These are phyloP conservation scores for Brachyalestes nurse DNA, from an alignment of 2,797 vertebrate genomes.

Conservation along the genomic window DNA sequence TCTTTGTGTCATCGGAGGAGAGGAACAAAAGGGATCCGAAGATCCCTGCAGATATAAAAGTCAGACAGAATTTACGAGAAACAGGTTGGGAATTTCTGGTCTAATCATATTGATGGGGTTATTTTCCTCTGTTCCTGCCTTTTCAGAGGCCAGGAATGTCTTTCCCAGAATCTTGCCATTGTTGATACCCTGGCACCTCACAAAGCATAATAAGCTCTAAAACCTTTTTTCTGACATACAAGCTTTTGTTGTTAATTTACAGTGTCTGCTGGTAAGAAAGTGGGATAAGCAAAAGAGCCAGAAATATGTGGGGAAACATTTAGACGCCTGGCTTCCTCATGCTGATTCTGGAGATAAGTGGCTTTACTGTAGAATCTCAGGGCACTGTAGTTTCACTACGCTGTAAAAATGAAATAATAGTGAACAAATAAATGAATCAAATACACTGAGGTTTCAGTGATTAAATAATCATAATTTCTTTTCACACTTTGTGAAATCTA, in stretches of 20 bases:
- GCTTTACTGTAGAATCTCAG: not conserved
- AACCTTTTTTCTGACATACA: constrained; percentile 10
- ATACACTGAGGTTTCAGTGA: too few species aligned
- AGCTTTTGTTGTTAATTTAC: constrained; percentile 19
- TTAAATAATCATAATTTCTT: too few species aligned
- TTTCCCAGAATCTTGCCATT: not conserved
- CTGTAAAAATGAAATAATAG: not conserved
- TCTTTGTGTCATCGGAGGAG: constrained; percentile 4
- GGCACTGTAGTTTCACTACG: not conserved
- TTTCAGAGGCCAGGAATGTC: constrained; percentile 32
- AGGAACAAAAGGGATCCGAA: constrained; percentile 45
- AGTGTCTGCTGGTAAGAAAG: not conserved
- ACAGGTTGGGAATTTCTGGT: constrained; percentile 34
- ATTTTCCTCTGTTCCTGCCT: constrained; percentile 7
- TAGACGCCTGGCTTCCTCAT: not conserved
- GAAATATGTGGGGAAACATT: constrained; percentile 15
- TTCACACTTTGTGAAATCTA: too few species aligned
- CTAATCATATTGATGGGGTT: constrained; percentile 18
- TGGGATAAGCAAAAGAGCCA: not conserved
- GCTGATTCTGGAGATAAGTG: not conserved
- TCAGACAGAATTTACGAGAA: constrained; percentile 55
- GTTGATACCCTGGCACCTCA: constrained; percentile 10
- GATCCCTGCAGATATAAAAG: constrained; percentile 15
- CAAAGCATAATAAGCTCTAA: constrained; percentile 9
- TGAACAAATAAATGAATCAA: too few species aligned